Conservation (phyloP, 2,797 vertebrate species). For the Macropodus opercularis region DNA sequence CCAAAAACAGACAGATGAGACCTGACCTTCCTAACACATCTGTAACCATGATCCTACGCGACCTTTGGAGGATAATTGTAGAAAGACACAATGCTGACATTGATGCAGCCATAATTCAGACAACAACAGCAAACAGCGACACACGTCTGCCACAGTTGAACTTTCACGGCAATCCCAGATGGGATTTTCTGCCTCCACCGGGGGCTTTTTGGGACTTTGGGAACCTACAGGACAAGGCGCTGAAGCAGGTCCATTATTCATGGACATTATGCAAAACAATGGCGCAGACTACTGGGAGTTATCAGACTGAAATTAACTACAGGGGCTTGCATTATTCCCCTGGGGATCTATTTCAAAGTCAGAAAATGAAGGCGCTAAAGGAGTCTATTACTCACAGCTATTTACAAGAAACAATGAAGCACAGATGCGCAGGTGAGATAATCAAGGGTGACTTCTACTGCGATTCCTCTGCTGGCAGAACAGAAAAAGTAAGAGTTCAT, state of each 20-base stretch:
- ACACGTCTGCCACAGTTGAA: neutral
- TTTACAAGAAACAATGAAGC: constrained; percentile 34
- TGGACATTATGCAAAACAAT: constrained; percentile 62
- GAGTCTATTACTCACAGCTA: constrained; percentile 46
- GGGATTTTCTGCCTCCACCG: constrained; percentile 38
- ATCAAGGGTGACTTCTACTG: constrained; percentile 18
- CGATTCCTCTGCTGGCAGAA: constrained; percentile 22
- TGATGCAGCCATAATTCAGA: constrained; percentile 6
- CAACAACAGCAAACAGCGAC: constrained; percentile 5
- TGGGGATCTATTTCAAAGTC: constrained; percentile 39
- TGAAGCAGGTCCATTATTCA: constrained; percentile 64
- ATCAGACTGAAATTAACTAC: constrained; percentile 54
- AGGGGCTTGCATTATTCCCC: constrained; percentile 34
- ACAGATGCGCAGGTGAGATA: constrained; percentile 18
- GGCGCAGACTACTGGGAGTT: constrained; percentile 29
- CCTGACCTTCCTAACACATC: constrained; percentile 46
- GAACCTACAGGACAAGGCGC: constrained; percentile 41
- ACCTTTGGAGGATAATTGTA: constrained; percentile 55
- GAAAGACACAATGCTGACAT: constrained; percentile 4
- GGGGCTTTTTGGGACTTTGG: constrained; percentile 29
- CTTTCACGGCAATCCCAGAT: constrained; percentile 1
- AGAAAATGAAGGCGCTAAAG: constrained; percentile 29
- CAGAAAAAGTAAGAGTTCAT: constrained; percentile 36
- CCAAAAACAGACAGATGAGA: constrained; percentile 16
- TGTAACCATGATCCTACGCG: constrained; percentile 17